Percentiles rank a stretch among this genome's conserved stretches.
Evolutionary conservation across 2,888 invertebrate species (phyloP).

Genomic region (Himalopsyche anomala): DNA sequence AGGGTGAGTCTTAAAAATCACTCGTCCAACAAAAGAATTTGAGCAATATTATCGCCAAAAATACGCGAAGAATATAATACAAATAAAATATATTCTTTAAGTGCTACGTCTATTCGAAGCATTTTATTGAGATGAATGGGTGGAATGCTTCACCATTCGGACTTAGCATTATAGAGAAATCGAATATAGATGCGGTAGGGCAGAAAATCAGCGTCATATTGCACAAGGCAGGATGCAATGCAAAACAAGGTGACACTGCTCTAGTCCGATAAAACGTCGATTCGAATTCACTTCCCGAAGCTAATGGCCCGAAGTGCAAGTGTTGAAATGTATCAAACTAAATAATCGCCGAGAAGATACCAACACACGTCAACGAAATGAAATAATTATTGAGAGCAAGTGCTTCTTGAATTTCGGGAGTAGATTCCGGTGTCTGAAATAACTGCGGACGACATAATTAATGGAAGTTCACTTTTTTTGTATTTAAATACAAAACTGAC

Average conservation of each 20-base stretch:
- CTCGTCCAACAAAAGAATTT: too few relatives aligned
- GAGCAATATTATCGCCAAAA: too few relatives aligned
- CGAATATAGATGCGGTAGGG: neutral
- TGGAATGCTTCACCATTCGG: neutral
- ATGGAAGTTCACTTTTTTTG: neutral
- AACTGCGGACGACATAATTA: slow-evolving; percentile 1
- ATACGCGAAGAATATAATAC: too few relatives aligned
- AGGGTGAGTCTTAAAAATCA: too few relatives aligned
- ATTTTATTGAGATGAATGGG: too few relatives aligned
- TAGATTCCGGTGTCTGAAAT: neutral
- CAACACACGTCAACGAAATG: neutral
- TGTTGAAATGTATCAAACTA: slow-evolving; percentile 24
- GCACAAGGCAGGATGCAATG: slow-evolving; percentile 24
- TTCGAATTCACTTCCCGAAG: neutral
- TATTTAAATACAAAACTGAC: neutral
- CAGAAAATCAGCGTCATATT: slow-evolving; percentile 8
- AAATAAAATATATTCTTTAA: too few relatives aligned
- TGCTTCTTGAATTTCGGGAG: slow-evolving; percentile 5
- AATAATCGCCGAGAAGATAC: neutral
- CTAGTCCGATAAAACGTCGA: neutral
- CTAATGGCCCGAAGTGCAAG: neutral
- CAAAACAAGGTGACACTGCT: slow-evolving; percentile 5
- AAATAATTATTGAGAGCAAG: neutral
- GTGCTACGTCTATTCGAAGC: too few relatives aligned
- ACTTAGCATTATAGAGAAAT: neutral